phyloP scores from a whole-genome alignment of 1,140 invertebrate species.

The Amphibalanus amphitrite region DNA sequence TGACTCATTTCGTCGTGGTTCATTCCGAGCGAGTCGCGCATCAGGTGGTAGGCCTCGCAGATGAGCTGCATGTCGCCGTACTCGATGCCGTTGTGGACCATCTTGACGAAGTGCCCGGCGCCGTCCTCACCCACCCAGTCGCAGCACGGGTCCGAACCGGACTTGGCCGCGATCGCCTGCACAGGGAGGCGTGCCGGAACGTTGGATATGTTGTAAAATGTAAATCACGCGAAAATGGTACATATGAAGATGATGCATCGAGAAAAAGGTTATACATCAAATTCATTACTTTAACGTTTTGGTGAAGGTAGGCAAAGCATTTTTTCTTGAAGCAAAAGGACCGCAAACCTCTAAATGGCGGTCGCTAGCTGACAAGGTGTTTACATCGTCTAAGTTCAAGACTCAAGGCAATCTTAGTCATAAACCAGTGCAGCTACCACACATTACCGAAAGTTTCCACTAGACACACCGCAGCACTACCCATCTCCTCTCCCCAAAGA shows the following conservation, averaged over 20 bases:
- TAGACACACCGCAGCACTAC: too few species aligned
- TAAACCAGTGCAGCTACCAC: too few species aligned
- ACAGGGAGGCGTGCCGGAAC: background rate
- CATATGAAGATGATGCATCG: too few species aligned
- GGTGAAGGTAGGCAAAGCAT: too few species aligned
- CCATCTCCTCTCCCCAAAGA: too few species aligned
- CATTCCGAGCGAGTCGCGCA: constrained; percentile 63
- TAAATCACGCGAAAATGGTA: constrained; percentile 13
- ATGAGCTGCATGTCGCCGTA: constrained; percentile 99
- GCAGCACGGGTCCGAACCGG: constrained; percentile 78
- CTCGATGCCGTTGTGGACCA: constrained; percentile 97
- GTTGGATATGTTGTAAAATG: constrained; percentile 7
- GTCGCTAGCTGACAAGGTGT: too few species aligned
- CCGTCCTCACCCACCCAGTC: constrained; percentile 97
- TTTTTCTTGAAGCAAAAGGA: too few species aligned
- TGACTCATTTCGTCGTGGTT: constrained; percentile 70
- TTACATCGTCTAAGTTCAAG: too few species aligned
- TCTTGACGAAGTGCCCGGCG: constrained; percentile 98
- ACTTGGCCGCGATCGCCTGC: constrained; percentile 77
- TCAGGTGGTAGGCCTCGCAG: constrained; percentile 91
- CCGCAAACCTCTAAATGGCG: too few species aligned
- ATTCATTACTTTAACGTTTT: background rate
- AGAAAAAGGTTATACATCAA: too few species aligned
- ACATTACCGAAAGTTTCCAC: too few species aligned
- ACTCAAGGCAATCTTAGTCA: too few species aligned